Conservation (phyloP, 1,140 invertebrate species). For the Oryctes rhinoceros region DNA sequence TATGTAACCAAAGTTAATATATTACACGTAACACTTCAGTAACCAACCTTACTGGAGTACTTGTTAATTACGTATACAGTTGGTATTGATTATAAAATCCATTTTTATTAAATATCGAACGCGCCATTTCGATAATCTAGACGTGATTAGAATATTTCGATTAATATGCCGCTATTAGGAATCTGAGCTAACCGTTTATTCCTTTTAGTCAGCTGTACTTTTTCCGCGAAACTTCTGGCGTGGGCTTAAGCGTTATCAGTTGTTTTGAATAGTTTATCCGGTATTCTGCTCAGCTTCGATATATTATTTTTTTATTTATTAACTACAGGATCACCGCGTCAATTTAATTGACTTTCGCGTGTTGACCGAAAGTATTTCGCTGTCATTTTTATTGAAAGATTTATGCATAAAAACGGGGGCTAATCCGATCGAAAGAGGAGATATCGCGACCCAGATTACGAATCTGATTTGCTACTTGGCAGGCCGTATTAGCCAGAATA, state of each 20-base stretch:
- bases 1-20: too few species aligned
- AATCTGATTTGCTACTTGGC: conserved; percentile 17
- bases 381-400: conserved; percentile 28
- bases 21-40: too few species aligned
- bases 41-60: too few species aligned
- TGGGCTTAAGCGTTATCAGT: conserved; percentile 22
- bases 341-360: conserved; percentile 27
- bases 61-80: too few species aligned
- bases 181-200: not conserved
- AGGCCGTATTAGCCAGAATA: not conserved
- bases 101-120: conserved; percentile 1
- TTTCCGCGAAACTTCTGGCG: not conserved
- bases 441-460: conserved; percentile 3
- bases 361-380: conserved; percentile 6
- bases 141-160: conserved; percentile 22
- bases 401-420: conserved; percentile 7
- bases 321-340: conserved; percentile 8
- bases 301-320: conserved; percentile 11
- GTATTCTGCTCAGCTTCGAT: not conserved
- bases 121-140: not conserved
- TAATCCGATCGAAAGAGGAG: conserved; percentile 5
- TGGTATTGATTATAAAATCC: not conserved
- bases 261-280: not conserved
- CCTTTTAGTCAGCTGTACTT: conserved; percentile 13
- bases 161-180: not conserved